These are phyloP conservation scores for Epinotia bilunana DNA, from an alignment of 2,888 invertebrate genomes.

Conservation along the genomic window DNA sequence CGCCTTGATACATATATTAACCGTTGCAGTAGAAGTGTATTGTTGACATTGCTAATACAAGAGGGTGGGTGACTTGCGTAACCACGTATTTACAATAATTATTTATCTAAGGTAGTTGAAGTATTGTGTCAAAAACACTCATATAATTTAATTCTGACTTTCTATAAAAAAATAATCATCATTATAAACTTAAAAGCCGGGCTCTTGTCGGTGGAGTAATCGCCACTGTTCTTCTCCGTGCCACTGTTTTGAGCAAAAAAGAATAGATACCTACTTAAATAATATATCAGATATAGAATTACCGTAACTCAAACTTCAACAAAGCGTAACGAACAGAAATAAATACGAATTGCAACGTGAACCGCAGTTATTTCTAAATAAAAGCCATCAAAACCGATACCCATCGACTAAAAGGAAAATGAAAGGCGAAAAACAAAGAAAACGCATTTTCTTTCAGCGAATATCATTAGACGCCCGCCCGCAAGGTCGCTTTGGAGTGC, in stretches of 20 bases:
- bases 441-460: conserved; percentile 34
- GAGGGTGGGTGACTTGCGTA: background rate
- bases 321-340: conserved; percentile 14
- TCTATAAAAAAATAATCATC: background rate
- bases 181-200: too few species aligned
- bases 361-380: conserved; percentile 28
- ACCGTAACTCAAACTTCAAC: background rate
- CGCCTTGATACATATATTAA: background rate
- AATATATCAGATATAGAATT: background rate
- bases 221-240: too few species aligned
- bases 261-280: too few species aligned
- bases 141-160: too few species aligned
- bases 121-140: too few species aligned
- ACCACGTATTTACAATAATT: background rate
- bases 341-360: conserved; percentile 32
- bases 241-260: too few species aligned
- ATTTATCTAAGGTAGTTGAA: too few species aligned
- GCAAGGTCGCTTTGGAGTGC: conserved; percentile 29
- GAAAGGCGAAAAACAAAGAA: conserved; percentile 34
- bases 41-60: conserved; percentile 18
- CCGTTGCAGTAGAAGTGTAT: conserved; percentile 12
- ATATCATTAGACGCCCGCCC: conserved; percentile 24
- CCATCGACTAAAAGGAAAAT: conserved; percentile 25
- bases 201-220: too few species aligned
- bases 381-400: conserved; percentile 26